Evolutionary conservation across 2,888 invertebrate genomes (phyloP), one percentile per base, ranked within the genome.

Genomic region (Halictus quadricinctus): DNA sequence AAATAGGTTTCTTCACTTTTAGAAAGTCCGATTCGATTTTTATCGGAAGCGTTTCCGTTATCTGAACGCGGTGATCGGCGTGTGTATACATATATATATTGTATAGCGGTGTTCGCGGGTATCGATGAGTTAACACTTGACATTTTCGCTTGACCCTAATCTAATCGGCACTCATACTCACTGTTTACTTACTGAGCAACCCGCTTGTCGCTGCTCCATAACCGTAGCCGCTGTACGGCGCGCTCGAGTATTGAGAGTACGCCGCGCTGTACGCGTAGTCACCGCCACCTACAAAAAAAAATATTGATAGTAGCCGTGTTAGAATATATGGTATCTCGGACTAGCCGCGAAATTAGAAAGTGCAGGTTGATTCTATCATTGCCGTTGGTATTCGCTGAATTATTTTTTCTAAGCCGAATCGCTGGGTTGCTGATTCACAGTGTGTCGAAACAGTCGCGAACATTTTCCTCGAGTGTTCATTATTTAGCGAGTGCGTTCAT

Each of bases 231-330:
- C 96, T 96, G 94, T 97, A 97, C 8, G 96, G 96, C 21, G 97
- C 96, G 84, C 97, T 96, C 82, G 97, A 97, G 94, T 97, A 97
- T 93, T 97, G 96, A 90, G 96, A 95, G 95, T 98, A 98, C 88
- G 96, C 96, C 81, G 97, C 96, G 93, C 96, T 96, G 93, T 97
- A 97, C 58, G 97, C 96, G 94, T 97, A 97, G 93, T 97, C 97
- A 81, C 96, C 96, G 86, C 96, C 96, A 90, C 96, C 96, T 96
- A 90, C 36, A 36, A 36, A 36, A 36, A 89, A 92, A 81, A 91
- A 89, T 50, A 83, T 76, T 60, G 21, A 85, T 29, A 15, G 64
- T 54, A 29, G 25, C 18, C 36, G 48, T 29, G 75, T 88, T 88
- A 88, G 75, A 41, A 64, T 12, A n/a, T 21, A 12, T 3, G 64